These are phyloP conservation scores for Poeciliopsis prolifica DNA, from an alignment of 2,113 vertebrate genomes.

Conservation along the genomic window DNA sequence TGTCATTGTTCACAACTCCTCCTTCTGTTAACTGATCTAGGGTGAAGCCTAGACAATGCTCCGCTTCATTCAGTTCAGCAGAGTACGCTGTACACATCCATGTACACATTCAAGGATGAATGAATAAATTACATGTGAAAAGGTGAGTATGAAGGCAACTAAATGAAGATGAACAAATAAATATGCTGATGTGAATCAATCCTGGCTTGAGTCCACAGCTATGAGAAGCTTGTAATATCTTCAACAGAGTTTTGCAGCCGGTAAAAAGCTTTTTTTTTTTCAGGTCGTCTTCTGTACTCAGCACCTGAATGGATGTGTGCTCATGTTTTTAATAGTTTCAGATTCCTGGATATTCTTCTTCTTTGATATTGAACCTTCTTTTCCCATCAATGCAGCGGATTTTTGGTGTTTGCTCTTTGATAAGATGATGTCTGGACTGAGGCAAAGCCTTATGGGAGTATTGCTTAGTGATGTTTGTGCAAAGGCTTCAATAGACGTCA, in stretches of 20 bases:
- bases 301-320: background rate
- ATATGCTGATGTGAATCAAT: background rate
- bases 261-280: background rate
- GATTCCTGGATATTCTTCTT: slow-evolving; percentile 7
- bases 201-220: background rate
- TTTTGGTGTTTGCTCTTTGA: slow-evolving; percentile 31
- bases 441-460: slow-evolving; percentile 49
- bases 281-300: background rate
- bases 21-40: too few relatives aligned
- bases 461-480: slow-evolving; percentile 53
- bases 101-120: too few relatives aligned
- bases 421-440: slow-evolving; percentile 47
- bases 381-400: slow-evolving; percentile 26
- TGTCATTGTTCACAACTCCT: too few relatives aligned
- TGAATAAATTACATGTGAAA: background rate
- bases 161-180: background rate
- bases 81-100: too few relatives aligned
- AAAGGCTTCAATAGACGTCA: slow-evolving; percentile 59
- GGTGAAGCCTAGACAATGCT: too few relatives aligned
- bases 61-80: too few relatives aligned
- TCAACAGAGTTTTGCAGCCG: too few relatives aligned
- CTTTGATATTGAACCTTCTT: slow-evolving; percentile 28
- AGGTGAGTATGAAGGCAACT: background rate
- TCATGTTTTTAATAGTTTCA: slow-evolving; percentile 1
- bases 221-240: background rate